These are phyloP conservation scores for Lateolabrax maculatus DNA, from an alignment of 2,797 vertebrate genomes.

Conservation along the genomic window DNA sequence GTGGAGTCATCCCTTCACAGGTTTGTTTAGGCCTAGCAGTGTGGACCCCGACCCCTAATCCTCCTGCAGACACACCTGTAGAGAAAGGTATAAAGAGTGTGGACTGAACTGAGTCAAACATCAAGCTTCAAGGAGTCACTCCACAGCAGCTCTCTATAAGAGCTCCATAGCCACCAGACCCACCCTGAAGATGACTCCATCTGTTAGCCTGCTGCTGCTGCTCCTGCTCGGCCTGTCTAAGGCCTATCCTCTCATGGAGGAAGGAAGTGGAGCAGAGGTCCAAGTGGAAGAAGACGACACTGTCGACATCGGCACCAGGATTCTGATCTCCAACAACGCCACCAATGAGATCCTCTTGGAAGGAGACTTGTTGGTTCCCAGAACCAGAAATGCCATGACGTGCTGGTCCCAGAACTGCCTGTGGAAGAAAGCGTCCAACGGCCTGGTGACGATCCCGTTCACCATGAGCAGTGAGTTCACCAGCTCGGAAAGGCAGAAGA, in stretches of 20 bases:
- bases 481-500: no score
- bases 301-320: slow-evolving; percentile 51
- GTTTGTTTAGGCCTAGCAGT: slow-evolving; percentile 52
- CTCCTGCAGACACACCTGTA: slow-evolving; percentile 58
- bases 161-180: slow-evolving; percentile 38
- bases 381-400: no score
- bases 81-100: slow-evolving; percentile 62
- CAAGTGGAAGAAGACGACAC: background rate
- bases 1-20: slow-evolving; percentile 33
- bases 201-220: slow-evolving; percentile 61
- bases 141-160: slow-evolving; percentile 39
- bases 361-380: no score
- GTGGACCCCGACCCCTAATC: slow-evolving; percentile 51
- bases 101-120: slow-evolving; percentile 41
- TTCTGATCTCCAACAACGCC: slow-evolving; percentile 59
- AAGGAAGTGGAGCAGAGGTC: slow-evolving; percentile 6
- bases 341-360: no score
- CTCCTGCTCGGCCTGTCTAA: slow-evolving; percentile 62
- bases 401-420: no score
- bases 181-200: slow-evolving; percentile 59
- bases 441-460: no score
- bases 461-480: no score
- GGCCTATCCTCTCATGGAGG: background rate
- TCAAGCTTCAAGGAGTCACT: slow-evolving; percentile 53
- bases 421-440: no score